Percentiles rank a stretch among this genome's conserved stretches.
These are phyloP conservation scores for Spheniscus mendiculus DNA, from an alignment of 2,113 vertebrate species.

Conservation along the genomic window DNA sequence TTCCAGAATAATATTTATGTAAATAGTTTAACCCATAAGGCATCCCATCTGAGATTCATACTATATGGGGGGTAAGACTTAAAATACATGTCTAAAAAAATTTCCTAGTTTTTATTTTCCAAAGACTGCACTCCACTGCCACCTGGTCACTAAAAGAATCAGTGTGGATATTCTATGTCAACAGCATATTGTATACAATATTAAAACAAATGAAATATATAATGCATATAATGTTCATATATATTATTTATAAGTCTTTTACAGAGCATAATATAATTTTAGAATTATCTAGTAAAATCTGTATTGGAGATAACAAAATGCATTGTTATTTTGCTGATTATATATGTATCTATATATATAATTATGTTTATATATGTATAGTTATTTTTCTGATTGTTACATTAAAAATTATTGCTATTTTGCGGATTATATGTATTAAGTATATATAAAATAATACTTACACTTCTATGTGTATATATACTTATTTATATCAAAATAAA, in stretches of 20 bases:
- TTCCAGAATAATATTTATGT: not conserved
- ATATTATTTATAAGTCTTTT: not conserved
- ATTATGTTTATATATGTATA: not conserved
- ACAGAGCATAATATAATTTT: not conserved
- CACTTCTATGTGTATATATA: not conserved
- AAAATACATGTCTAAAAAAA: not conserved
- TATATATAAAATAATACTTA: not conserved
- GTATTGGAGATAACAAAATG: fast-evolving
- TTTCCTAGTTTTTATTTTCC: not conserved
- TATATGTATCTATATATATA: not conserved
- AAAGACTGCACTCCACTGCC: not conserved
- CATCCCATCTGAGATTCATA: not conserved
- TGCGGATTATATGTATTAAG: not conserved
- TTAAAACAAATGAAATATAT: not conserved
- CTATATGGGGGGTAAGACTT: not conserved
- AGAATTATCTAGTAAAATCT: not conserved
- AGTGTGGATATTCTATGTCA: not conserved
- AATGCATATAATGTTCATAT: not conserved
- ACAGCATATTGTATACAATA: not conserved
- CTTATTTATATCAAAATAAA: not conserved
- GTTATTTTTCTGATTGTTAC: not conserved
- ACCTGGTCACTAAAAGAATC: not conserved
- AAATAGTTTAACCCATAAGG: not conserved
- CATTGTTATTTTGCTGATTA: not conserved
- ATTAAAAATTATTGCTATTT: not conserved